These are phyloP conservation scores for Acromyrmex heyeri DNA, from an alignment of 1,140 invertebrate species.

Conservation along the genomic window DNA sequence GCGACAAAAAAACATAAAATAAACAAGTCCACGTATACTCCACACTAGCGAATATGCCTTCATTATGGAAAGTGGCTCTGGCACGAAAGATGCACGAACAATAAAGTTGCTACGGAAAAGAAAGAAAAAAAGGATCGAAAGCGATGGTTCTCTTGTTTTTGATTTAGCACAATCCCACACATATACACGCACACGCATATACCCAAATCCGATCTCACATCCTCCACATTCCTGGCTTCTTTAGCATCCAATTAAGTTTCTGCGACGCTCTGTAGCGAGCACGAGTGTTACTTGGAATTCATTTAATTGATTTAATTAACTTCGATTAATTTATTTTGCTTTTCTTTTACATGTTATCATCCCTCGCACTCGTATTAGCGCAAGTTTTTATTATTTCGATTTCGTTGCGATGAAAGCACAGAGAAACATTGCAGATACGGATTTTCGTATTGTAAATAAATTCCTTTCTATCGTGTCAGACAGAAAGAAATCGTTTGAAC, in stretches of 20 bases:
- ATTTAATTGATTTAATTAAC: neutral
- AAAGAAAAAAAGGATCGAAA: slow-evolving; percentile 60
- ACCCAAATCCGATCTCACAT: neutral
- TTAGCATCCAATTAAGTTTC: slow-evolving; percentile 13
- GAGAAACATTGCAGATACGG: slow-evolving; percentile 28
- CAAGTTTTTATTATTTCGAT: slow-evolving; percentile 33
- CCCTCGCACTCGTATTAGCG: neutral
- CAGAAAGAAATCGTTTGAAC: slow-evolving; percentile 13
- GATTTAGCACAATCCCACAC: slow-evolving; percentile 53
- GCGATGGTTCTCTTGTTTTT: slow-evolving; percentile 66
- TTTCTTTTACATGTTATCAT: neutral
- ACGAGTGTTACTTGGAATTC: neutral
- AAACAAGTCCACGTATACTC: slow-evolving; percentile 78
- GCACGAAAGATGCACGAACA: slow-evolving; percentile 81
- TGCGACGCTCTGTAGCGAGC: neutral
- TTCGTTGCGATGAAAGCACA: neutral
- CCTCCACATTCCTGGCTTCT: slow-evolving; percentile 7
- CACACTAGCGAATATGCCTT: slow-evolving; percentile 82
- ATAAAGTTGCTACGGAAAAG: slow-evolving; percentile 82
- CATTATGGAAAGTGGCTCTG: slow-evolving; percentile 80
- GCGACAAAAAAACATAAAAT: slow-evolving; percentile 72
- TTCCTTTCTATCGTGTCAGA: neutral
- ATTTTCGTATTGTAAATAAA: neutral
- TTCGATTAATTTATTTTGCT: slow-evolving; percentile 27
- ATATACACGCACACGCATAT: neutral